Percentiles rank a stretch among this genome's conserved stretches.
Evolutionary conservation across 1,140 invertebrate genomes (phyloP).

Genomic region (Anastrepha ludens): DNA sequence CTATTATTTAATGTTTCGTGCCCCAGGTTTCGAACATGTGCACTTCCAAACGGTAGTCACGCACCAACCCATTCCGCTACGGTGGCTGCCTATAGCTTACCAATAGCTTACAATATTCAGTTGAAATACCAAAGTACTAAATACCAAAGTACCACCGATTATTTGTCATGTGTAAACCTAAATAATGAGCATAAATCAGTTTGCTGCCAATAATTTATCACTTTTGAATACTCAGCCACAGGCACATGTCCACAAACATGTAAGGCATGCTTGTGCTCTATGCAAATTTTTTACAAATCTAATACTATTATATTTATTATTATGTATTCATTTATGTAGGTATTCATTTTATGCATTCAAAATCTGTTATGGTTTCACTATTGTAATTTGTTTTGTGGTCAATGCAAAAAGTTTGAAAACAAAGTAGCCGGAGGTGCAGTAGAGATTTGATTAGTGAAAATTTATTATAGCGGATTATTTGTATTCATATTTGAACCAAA

Average conservation of each 20-base stretch:
- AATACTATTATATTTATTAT: slow-evolving; percentile 11
- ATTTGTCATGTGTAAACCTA: background rate
- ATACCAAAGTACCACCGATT: no score
- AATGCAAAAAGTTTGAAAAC: background rate
- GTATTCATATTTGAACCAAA: no score
- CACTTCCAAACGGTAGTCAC: no score
- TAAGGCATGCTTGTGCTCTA: background rate
- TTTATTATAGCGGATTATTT: no score
- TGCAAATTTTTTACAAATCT: slow-evolving; percentile 26
- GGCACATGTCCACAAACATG: background rate
- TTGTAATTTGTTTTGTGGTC: slow-evolving; percentile 2
- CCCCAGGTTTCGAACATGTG: no score
- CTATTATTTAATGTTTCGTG: no score
- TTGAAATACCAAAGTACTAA: no score
- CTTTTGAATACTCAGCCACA: background rate
- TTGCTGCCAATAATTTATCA: slow-evolving; percentile 11
- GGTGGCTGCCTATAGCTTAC: no score
- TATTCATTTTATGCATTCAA: background rate
- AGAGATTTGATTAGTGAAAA: background rate
- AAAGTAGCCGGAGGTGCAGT: background rate
- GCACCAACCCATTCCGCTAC: no score
- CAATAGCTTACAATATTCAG: no score
- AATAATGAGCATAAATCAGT: background rate
- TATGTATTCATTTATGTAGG: background rate
- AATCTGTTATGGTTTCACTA: background rate